Conservation (phyloP, 2,888 invertebrate genomes). For the Cerastoderma edule region DNA sequence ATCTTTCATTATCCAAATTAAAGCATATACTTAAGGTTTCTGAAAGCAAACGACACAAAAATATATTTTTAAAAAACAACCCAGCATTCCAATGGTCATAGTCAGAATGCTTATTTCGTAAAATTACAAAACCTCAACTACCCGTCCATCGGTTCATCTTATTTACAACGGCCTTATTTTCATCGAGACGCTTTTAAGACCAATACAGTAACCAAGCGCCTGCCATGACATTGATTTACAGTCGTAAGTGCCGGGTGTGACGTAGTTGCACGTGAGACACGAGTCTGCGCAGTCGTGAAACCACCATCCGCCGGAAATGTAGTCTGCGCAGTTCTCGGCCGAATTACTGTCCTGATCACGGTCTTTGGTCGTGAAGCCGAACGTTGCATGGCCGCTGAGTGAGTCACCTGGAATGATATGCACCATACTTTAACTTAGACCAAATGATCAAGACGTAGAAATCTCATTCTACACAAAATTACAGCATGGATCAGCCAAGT, state of each 20-base stretch:
- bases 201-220: constrained; percentile 43
- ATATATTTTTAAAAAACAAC: no score
- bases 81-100: no score
- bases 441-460: no score
- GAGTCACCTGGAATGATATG: constrained; percentile 48
- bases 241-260: constrained; percentile 38
- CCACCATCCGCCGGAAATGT: constrained; percentile 50
- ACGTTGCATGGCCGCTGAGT: constrained; percentile 35
- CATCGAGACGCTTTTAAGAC: constrained; percentile 39
- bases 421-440: no score
- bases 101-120: no score
- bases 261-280: constrained; percentile 50
- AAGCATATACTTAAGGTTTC: no score
- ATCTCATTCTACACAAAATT: no score
- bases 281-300: constrained; percentile 52
- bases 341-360: constrained; percentile 41
- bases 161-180: constrained; percentile 52
- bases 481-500: no score
- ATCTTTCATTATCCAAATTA: no score
- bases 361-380: constrained; percentile 46
- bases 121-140: no score
- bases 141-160: no score
- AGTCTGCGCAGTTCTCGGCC: constrained; percentile 32
- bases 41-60: no score
- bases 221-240: constrained; percentile 56